Evolutionary conservation across 2,888 invertebrate species (phyloP).

Genomic region (Polyploca ridens): DNA sequence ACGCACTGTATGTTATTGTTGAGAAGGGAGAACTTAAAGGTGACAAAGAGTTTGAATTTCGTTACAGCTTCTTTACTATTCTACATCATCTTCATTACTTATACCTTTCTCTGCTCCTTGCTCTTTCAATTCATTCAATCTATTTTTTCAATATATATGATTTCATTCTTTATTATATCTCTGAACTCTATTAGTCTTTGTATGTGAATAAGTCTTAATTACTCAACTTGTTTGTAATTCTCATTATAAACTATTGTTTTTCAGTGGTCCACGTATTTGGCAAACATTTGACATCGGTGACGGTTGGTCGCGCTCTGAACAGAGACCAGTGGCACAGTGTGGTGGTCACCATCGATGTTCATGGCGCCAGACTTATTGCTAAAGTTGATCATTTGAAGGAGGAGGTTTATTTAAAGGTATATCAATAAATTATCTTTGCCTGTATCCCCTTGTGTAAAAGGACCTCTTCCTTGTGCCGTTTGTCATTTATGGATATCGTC

Average conservation of each 20-base stretch:
- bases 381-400: slow-evolving; percentile 93
- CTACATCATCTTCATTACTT: too few relatives aligned
- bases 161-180: too few relatives aligned
- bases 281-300: slow-evolving; percentile 92
- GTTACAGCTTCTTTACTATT: too few relatives aligned
- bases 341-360: slow-evolving; percentile 93
- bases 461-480: too few relatives aligned
- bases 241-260: slow-evolving; percentile 33
- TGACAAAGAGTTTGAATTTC: slow-evolving; percentile 33
- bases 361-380: slow-evolving; percentile 92
- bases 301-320: slow-evolving; percentile 94
- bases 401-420: slow-evolving; percentile 90
- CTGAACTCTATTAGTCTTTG: too few relatives aligned
- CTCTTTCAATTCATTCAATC: too few relatives aligned
- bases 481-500: too few relatives aligned
- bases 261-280: slow-evolving; percentile 95
- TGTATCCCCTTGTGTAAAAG: neutral
- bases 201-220: too few relatives aligned
- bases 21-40: slow-evolving; percentile 95
- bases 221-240: neutral
- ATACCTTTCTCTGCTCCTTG: too few relatives aligned
- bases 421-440: slow-evolving; percentile 5
- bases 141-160: too few relatives aligned
- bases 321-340: slow-evolving; percentile 96
- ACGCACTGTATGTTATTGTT: slow-evolving; percentile 95